phyloP scores from a whole-genome alignment of 2,113 vertebrate species.

The Chionis minor region DNA sequence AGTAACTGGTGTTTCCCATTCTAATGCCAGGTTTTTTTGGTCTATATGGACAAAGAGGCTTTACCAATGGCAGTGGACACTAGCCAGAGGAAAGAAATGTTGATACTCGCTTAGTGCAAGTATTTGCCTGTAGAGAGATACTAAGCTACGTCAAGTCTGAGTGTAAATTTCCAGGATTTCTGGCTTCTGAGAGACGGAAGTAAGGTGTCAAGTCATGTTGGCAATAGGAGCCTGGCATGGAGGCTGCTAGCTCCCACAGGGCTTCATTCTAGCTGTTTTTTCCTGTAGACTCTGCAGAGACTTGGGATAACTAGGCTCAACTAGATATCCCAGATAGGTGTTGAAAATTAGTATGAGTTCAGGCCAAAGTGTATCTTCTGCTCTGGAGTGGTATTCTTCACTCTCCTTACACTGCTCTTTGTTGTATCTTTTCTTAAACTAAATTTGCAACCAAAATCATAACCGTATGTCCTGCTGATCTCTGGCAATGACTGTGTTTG shows the following conservation, averaged over 20 bases:
- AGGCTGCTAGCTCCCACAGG: not conserved
- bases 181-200: not conserved
- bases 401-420: not conserved
- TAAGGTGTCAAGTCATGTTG: not conserved
- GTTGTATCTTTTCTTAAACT: not conserved
- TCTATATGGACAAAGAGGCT: not conserved
- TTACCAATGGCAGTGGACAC: not conserved
- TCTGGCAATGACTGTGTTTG: not conserved
- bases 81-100: not conserved
- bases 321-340: not conserved
- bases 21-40: not conserved
- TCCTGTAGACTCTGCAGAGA: not conserved
- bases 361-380: not conserved
- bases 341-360: not conserved
- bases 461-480: not conserved
- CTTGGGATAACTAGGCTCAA: not conserved
- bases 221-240: accelerated
- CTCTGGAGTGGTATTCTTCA: not conserved
- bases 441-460: not conserved
- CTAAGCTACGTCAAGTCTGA: not conserved
- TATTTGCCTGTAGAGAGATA: not conserved
- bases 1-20: not conserved
- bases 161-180: not conserved
- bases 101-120: not conserved
- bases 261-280: not conserved